A percentile compares a stretch with the other conserved stretches of the same genome.
phyloP scores from a whole-genome alignment of 2,113 vertebrate species.

The Indicator maculatus region DNA sequence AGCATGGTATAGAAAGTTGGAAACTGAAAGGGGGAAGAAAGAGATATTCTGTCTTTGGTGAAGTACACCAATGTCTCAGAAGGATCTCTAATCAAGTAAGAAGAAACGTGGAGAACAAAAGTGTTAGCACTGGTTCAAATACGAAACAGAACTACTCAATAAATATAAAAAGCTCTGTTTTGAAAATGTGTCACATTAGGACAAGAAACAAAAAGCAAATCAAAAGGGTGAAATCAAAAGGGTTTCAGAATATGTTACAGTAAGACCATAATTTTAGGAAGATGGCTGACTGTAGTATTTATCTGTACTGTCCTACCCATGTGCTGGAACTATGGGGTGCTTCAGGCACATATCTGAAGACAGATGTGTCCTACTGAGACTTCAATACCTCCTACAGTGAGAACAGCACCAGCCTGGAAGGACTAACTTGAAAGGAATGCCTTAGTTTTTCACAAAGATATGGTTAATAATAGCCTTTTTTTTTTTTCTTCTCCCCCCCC shows the following conservation, averaged over 20 bases:
- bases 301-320: not conserved
- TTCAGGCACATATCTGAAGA: not conserved
- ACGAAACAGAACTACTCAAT: not conserved
- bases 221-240: not conserved
- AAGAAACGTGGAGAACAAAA: not conserved
- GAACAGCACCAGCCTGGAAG: not conserved
- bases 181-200: not conserved
- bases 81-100: not conserved
- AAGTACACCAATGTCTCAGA: not conserved
- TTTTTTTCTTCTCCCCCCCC: not conserved
- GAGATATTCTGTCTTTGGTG: not conserved
- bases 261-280: not conserved
- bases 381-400: not conserved
- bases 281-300: not conserved
- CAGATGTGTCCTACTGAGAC: not conserved
- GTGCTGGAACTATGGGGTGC: not conserved
- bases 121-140: not conserved
- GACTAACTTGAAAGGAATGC: not conserved
- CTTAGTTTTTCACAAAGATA: not conserved
- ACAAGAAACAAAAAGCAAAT: not conserved
- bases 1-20: not conserved
- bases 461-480: not conserved
- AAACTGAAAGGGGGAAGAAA: not conserved
- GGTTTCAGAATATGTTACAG: not conserved
- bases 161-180: not conserved